These are phyloP conservation scores for Tolmerus cingulatus DNA, from an alignment of 2,888 invertebrate genomes.

Conservation along the genomic window DNA sequence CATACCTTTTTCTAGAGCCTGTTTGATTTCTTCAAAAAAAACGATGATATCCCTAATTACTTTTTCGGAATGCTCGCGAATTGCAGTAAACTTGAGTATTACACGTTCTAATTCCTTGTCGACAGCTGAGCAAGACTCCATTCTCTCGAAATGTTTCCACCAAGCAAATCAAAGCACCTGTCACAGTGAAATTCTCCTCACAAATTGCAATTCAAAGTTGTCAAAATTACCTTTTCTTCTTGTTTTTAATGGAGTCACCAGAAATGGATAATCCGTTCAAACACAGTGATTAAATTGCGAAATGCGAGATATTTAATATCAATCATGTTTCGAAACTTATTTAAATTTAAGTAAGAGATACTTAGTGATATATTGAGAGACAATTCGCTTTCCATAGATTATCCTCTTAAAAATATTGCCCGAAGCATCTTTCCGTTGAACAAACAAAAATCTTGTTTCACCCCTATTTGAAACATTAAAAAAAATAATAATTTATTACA, in stretches of 20 bases:
- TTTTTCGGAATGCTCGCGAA: conserved; percentile 58
- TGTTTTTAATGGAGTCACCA: neutral
- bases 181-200: neutral
- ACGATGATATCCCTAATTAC: conserved; percentile 59
- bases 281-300: neutral
- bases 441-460: too few relatives aligned
- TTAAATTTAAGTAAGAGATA: too few relatives aligned
- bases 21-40: conserved; percentile 57
- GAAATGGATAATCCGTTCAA: neutral
- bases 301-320: neutral
- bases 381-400: too few relatives aligned
- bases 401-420: too few relatives aligned
- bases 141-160: conserved; percentile 42
- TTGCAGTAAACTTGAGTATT: conserved; percentile 59
- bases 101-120: conserved; percentile 63
- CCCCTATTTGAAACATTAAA: too few relatives aligned
- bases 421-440: too few relatives aligned
- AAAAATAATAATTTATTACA: too few relatives aligned
- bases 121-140: conserved; percentile 60
- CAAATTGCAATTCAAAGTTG: neutral
- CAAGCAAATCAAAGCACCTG: neutral
- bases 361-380: too few relatives aligned
- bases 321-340: neutral
- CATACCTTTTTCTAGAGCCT: conserved; percentile 56
- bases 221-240: neutral